These are phyloP conservation scores for Leucophenga maculata DNA, from an alignment of 2,888 invertebrate genomes.

Conservation along the genomic window DNA sequence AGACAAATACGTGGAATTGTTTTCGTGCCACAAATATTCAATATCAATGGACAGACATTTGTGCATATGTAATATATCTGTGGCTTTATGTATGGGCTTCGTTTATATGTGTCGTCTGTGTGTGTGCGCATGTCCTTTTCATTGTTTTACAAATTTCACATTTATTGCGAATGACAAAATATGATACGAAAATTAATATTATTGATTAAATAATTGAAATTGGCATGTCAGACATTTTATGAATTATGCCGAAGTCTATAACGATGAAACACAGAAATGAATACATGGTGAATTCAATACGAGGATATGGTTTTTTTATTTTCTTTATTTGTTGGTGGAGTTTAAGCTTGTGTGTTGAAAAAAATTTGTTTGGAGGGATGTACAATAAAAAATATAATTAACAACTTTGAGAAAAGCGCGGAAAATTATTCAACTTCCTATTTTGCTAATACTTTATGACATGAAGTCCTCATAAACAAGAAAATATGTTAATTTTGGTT, in stretches of 20 bases:
- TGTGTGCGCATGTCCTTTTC: conserved; percentile 37
- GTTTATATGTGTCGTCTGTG: conserved; percentile 24
- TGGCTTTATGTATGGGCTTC: not conserved
- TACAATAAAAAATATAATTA: not conserved
- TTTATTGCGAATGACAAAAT: conserved; percentile 73
- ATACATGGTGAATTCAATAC: not conserved
- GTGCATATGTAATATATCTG: conserved; percentile 20
- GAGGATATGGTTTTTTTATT: not conserved
- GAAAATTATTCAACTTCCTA: not conserved
- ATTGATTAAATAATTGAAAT: conserved; percentile 73
- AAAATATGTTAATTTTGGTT: too few relatives aligned
- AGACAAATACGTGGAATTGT: conserved; percentile 13
- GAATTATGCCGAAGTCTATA: conserved; percentile 51
- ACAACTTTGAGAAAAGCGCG: not conserved
- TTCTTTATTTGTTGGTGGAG: not conserved
- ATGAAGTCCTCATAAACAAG: too few relatives aligned
- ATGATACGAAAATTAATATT: conserved; percentile 73
- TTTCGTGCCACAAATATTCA: not conserved
- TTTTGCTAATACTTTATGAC: not conserved
- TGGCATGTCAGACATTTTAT: conserved; percentile 65
- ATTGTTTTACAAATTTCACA: conserved; percentile 64
- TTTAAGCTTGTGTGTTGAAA: not conserved
- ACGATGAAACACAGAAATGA: too few relatives aligned
- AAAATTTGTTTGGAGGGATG: not conserved
- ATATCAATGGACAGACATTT: conserved; percentile 23